Base-by-base conservation (phyloP, 2,888 invertebrate species). In the Melanostoma mellinum region DNA sequence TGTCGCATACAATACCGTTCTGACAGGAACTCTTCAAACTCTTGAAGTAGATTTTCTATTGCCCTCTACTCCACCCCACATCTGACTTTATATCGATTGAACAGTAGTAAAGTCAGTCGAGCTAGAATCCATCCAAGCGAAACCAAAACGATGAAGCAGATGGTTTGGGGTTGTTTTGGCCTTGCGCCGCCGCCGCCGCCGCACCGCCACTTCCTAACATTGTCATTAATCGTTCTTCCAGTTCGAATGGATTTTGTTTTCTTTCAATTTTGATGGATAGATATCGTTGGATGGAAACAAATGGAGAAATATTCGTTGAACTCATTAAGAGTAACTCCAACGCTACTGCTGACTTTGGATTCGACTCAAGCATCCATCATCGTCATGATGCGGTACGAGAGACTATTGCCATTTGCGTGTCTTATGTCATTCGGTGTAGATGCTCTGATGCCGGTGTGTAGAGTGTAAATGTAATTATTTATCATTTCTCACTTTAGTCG, bases 341-440 rank as follows among this genome's bases (percentile, higher is more conserved):
- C 20, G 20, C 20, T 20, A 20, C 20, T 20, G 2, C 35, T 33
- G 10, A 42, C 55, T 68, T 55, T 40, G 53, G 55, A 60, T 52
- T 53, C 50, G 67, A 72, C 71, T 68, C 69, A 46, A 74, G 74
- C 78, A 84, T 84, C 84, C 78, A 79, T 84, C 84, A 78, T 71
- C 69, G 74, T 78, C 84, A 75, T 65, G n/a, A 52, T 75, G 63
- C 58, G 68, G 69, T 50, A 52, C 40, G 72, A 9, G 32, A 36
- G 60, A 55, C 80, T 68, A 61, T 65, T 68, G 55, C 56, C 61
- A 63, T 52, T 84, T 78, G 74, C 84, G 74, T 84, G 84, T 84
- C 74, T 84, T 71, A 61, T 79, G 61, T 67, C 55, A 61, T 71
- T 69, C n/a, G 67, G 52, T 53, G 63, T 46, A 46, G 38, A 6